Evolutionary conservation across 2,888 invertebrate genomes (phyloP), one percentile per base, ranked within the genome.

Genomic region (Teinopalpus imperialis): DNA sequence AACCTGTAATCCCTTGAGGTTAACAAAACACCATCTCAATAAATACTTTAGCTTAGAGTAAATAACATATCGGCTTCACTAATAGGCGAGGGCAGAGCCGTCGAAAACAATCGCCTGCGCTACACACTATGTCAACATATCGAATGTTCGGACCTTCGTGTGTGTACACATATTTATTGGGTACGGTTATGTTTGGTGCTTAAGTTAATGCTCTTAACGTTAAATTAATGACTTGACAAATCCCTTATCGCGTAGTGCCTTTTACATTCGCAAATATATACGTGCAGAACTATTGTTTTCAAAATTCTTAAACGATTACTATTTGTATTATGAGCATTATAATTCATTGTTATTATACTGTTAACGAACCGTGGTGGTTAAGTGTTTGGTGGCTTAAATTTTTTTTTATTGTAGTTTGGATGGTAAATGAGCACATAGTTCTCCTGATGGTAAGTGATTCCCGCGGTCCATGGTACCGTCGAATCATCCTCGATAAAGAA

Each of bases 1-100:
- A 85, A 85, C 83, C 81, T 75, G 82, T 82, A 76, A 76, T 82
- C 77, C 73, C 77, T 76, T 79, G 81, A 85, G 86, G 86, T 86
- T 85, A 86, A 83, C 69, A 81, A 68, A 85, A 85, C 75, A 85
- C 68, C 68, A 68, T 63, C 81, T 82, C 76, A 81, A 83, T 75
- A 75, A 74, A 78, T 81, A 80, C 74, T 81, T 79, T 72, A 75
- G 71, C 68, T 60, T 54, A 66, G 59, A 66, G 69, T 67, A 80
- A 81, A 83, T 61, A 78, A 56, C 58, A 56, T 66, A 67, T 65
- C 61, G 61, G 49, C 68, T 69, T 69, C 55, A 81, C 77, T 85
- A 81, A 81, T 81, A 81, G 74, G 77, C 76, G 81, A 73, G 64
- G 81, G 80, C 73, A 70, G 69, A 65, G 71, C 69, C 73, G 68